Percentiles rank a stretch among this genome's conserved stretches.
phyloP scores from a whole-genome alignment of 2,113 vertebrate species.

The Pseudopodoces humilis region DNA sequence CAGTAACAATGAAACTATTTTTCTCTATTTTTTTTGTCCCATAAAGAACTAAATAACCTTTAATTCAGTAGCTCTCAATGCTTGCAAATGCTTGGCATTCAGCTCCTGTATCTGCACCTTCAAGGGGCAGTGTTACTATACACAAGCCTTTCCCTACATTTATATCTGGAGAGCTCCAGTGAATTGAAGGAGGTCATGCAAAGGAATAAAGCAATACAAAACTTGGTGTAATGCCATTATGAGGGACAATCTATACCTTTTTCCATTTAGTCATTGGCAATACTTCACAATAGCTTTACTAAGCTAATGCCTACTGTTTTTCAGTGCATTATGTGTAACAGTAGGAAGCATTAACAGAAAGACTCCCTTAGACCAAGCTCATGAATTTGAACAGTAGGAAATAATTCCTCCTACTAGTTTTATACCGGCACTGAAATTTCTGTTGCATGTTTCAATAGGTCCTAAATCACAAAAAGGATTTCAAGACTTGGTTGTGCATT shows the following conservation, averaged over 20 bases:
- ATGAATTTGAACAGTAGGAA: constrained; percentile 41
- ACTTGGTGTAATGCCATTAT: constrained; percentile 12
- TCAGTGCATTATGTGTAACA: constrained; percentile 15
- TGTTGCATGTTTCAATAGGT: constrained; percentile 10
- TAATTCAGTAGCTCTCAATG: not conserved
- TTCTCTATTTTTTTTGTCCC: not conserved
- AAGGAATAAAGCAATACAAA: constrained; percentile 5
- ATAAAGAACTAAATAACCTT: not conserved
- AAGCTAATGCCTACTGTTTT: constrained; percentile 27
- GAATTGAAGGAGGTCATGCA: not conserved
- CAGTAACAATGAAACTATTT: not conserved
- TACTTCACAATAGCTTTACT: constrained; percentile 27
- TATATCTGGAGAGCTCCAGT: not conserved
- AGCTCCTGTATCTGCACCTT: not conserved
- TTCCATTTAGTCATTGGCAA: constrained; percentile 36
- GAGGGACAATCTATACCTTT: not conserved
- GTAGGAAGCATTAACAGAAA: constrained; percentile 32
- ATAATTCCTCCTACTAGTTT: constrained; percentile 36
- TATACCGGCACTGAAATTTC: constrained; percentile 3
- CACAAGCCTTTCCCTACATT: not conserved
- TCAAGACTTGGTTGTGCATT: not conserved
- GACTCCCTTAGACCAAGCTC: not conserved
- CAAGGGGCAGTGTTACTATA: not conserved
- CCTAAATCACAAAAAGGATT: constrained; percentile 1
- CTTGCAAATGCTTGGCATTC: not conserved